Percentiles rank a stretch among this genome's conserved stretches.
These are phyloP conservation scores for Brachypalpus laphriformis DNA, from an alignment of 2,888 invertebrate species.

Conservation along the genomic window DNA sequence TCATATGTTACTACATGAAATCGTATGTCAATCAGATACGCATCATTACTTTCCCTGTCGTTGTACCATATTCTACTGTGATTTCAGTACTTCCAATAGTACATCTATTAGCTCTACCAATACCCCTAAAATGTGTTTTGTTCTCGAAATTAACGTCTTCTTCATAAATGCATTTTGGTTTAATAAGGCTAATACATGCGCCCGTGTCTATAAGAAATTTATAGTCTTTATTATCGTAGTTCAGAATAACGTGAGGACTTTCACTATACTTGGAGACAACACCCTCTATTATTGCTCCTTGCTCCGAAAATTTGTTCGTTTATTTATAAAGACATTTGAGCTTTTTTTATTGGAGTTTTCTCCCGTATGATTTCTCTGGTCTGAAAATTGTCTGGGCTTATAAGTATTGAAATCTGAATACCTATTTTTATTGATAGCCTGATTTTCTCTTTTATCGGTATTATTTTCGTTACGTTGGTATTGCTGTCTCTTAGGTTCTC, in stretches of 20 bases:
- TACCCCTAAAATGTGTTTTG: constrained; percentile 16
- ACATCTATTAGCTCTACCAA: constrained; percentile 25
- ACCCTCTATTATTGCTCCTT: constrained; percentile 22
- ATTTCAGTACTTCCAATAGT: constrained; percentile 13
- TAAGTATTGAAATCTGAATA: background rate
- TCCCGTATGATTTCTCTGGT: background rate
- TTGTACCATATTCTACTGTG: constrained; percentile 27
- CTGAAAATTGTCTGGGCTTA: background rate
- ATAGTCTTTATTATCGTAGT: too few relatives aligned
- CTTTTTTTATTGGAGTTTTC: constrained; percentile 10
- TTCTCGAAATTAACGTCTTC: constrained; percentile 27
- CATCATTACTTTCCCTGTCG: constrained; percentile 6
- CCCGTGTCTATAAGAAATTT: constrained; percentile 24
- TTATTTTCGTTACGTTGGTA: background rate
- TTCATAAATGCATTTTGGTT: constrained; percentile 16
- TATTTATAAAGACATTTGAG: background rate
- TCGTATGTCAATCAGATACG: constrained; percentile 10
- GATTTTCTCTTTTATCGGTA: background rate
- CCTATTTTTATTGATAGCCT: background rate
- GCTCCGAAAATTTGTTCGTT: constrained; percentile 21
- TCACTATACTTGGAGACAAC: constrained; percentile 10
- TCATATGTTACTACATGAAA: constrained; percentile 35
- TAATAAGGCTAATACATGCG: constrained; percentile 25
- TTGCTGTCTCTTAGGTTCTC: constrained; percentile 1
- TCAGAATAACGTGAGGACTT: constrained; percentile 19